Evolutionary conservation across 2,888 invertebrate genomes (phyloP), one percentile per base, ranked within the genome.

Genomic region (Drosophila silvestris): DNA sequence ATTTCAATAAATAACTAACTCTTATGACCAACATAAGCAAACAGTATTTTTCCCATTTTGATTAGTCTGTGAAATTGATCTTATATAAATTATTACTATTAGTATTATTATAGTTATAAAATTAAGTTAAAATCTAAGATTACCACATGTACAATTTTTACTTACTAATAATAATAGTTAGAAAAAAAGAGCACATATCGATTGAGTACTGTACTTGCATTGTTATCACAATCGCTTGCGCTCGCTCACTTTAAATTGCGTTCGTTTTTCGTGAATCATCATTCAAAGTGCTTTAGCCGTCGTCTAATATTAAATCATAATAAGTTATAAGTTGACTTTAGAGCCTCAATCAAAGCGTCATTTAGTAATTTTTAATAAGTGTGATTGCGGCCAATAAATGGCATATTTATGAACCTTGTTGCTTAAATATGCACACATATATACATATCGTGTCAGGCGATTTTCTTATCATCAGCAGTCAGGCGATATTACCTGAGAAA

Each of bases 401-500:
- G 32, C 37, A 59, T 26, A 28, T 52, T 14, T 30, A 32, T 10
- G 37, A 32, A 22, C n/a, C 6, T 5, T 16, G 28, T 7, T 30
- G 32, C 19, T 22, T 57, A 44, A 54, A 52, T 32, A 54, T 44
- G 57, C 2, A 2, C 0, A 9, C 4, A 32, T 19, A n/a, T 32
- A n/a, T 14, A 3, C 14, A 30, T 6, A 0, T 32, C 60, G 14
- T 60, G 63, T 47, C 52, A 56, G 61, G 33, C 68, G 65, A 69
- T 74, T 65, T 59, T 22, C 68, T 82, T 79, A 82, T 79, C 69
- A 35, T 12, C 58, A 30, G 5, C 16, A 30, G 19, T 9, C 35
- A 16, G 52, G 59, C 53, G 74, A 78, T 82, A 77, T 65, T 81
- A 73, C 82, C 79, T 39, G n/a, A 63, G 60, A 63, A 37, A n/a